A percentile compares a stretch with the other conserved stretches of the same genome.
Evolutionary conservation across 2,113 vertebrate species (phyloP).

Genomic region (Canis aureus): DNA sequence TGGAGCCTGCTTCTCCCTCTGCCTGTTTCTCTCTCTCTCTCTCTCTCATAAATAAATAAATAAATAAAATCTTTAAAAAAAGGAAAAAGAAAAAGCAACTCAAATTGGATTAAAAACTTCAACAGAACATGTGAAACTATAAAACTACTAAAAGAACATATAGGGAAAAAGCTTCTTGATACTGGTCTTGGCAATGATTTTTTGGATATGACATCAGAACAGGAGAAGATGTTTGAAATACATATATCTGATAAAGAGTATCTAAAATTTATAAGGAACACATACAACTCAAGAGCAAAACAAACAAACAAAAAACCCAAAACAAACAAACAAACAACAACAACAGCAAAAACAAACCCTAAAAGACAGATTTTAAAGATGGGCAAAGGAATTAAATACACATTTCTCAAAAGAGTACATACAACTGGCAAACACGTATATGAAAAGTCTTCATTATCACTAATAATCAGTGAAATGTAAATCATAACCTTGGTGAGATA

Average conservation of each 20-base stretch:
- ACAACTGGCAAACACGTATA: no score
- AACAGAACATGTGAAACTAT: no score
- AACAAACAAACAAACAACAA: no score
- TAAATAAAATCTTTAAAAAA: neutral
- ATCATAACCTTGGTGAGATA: neutral
- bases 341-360: neutral
- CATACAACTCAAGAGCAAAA: neutral
- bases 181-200: no score
- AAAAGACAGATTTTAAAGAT: neutral
- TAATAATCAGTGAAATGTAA: neutral
- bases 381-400: neutral
- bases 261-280: neutral
- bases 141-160: no score
- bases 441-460: neutral
- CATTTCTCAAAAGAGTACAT: neutral
- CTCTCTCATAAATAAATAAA: no score
- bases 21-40: no score
- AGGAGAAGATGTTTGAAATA: neutral
- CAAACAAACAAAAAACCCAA: neutral
- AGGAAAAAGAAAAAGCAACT: neutral
- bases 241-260: neutral
- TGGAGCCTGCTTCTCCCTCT: no score
- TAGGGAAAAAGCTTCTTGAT: no score
- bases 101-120: neutral
- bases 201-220: no score